These are phyloP conservation scores for Dallia pectoralis DNA, from an alignment of 2,797 vertebrate species.

Conservation along the genomic window DNA sequence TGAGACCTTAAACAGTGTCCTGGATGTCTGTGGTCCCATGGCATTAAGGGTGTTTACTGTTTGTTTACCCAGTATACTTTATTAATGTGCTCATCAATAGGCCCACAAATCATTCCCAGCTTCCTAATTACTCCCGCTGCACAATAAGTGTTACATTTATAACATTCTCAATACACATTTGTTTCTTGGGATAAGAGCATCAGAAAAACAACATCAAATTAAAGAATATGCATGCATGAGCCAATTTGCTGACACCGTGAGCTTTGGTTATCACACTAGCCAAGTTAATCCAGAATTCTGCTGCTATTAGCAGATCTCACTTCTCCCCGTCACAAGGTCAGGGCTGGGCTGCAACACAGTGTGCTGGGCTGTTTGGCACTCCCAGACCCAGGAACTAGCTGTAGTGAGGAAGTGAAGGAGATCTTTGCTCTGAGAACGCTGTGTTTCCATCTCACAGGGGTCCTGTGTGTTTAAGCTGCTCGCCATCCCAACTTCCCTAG, in stretches of 20 bases:
- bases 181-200: no score
- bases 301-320: slow-evolving; percentile 5
- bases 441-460: slow-evolving; percentile 48
- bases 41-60: no score
- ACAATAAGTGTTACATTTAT: no score
- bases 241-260: slow-evolving; percentile 1
- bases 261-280: slow-evolving; percentile 4
- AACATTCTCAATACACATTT: no score
- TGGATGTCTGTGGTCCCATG: no score
- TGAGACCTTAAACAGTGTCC: no score
- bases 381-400: background rate
- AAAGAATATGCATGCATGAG: no score
- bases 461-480: slow-evolving; percentile 31
- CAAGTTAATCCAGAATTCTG: slow-evolving; percentile 3
- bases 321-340: background rate
- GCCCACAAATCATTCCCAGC: no score
- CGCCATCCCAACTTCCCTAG: slow-evolving; percentile 39
- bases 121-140: no score
- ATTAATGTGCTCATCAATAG: no score
- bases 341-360: background rate
- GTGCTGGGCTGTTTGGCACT: background rate
- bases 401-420: background rate
- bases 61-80: no score
- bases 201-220: no score
- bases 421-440: slow-evolving; percentile 32